phyloP scores from a whole-genome alignment of 2,113 vertebrate species.

The Anolis carolinensis region DNA sequence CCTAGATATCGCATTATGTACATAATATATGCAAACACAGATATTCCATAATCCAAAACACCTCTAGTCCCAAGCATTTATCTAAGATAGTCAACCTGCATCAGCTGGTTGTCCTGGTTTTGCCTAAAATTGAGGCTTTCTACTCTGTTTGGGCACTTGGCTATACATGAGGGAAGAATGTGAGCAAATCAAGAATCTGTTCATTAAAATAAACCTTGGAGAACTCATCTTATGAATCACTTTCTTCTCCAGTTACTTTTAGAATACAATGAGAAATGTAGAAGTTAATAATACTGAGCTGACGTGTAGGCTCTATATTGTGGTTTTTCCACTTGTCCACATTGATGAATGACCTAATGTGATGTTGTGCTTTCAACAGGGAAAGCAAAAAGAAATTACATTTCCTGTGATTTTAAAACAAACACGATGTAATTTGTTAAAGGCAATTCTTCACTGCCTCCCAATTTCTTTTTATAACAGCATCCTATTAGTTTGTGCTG shows the following conservation, averaged over 20 bases:
- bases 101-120: too few relatives aligned
- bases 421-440: background rate
- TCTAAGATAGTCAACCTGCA: too few relatives aligned
- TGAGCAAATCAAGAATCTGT: background rate
- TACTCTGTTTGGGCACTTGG: too few relatives aligned
- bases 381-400: background rate
- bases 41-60: too few relatives aligned
- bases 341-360: background rate
- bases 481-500: conserved; percentile 6
- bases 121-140: too few relatives aligned
- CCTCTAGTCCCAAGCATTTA: too few relatives aligned
- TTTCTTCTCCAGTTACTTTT: background rate
- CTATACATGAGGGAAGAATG: background rate
- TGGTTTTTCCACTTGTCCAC: background rate
- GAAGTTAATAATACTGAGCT: background rate
- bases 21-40: too few relatives aligned
- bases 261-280: background rate
- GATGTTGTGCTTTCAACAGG: background rate
- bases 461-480: conserved; percentile 13
- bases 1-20: too few relatives aligned
- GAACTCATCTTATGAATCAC: background rate
- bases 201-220: background rate
- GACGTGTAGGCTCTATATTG: background rate
- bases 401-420: conserved; percentile 13
- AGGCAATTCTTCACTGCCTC: background rate